Conservation (phyloP, 1,140 invertebrate genomes). For the Drosophila littoralis region DNA sequence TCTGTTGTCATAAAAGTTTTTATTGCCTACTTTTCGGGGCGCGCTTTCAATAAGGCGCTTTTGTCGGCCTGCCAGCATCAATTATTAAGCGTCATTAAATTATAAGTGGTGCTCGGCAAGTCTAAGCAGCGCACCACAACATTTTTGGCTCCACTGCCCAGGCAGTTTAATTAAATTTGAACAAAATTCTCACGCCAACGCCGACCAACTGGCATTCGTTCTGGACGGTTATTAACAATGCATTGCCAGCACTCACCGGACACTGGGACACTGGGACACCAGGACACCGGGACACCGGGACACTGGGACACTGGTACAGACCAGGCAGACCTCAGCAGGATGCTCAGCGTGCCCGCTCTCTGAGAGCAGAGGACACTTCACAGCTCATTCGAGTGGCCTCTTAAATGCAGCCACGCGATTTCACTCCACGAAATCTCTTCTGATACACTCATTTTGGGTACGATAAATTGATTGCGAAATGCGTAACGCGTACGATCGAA, state of each 20-base stretch:
- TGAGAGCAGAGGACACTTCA: slow-evolving; percentile 28
- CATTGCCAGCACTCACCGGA: slow-evolving; percentile 33
- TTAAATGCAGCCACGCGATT: slow-evolving; percentile 32
- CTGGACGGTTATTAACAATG: slow-evolving; percentile 70
- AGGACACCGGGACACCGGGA: not conserved
- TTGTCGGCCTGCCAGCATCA: slow-evolving; percentile 56
- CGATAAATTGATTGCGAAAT: not conserved
- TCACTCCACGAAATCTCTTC: slow-evolving; percentile 6
- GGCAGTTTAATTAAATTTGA: slow-evolving; percentile 74
- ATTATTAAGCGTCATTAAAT: slow-evolving; percentile 75
- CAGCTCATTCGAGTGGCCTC: slow-evolving; percentile 31
- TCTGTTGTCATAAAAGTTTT: slow-evolving; percentile 65
- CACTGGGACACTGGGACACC: slow-evolving; percentile 1
- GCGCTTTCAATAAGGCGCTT: slow-evolving; percentile 68
- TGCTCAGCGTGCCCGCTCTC: not conserved
- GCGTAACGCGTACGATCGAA: too few relatives aligned
- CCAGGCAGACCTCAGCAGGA: not conserved
- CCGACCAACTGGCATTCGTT: slow-evolving; percentile 33
- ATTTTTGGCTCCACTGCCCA: slow-evolving; percentile 1
- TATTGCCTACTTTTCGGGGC: slow-evolving; percentile 58
- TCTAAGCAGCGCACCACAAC: slow-evolving; percentile 20
- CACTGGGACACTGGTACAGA: not conserved
- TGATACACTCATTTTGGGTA: not conserved
- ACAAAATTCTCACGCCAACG: slow-evolving; percentile 28
- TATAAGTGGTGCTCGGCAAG: slow-evolving; percentile 46